Percentiles rank a stretch among this genome's conserved stretches.
Evolutionary conservation across 2,797 vertebrate genomes (phyloP).

Genomic region (Agapornis canus): DNA sequence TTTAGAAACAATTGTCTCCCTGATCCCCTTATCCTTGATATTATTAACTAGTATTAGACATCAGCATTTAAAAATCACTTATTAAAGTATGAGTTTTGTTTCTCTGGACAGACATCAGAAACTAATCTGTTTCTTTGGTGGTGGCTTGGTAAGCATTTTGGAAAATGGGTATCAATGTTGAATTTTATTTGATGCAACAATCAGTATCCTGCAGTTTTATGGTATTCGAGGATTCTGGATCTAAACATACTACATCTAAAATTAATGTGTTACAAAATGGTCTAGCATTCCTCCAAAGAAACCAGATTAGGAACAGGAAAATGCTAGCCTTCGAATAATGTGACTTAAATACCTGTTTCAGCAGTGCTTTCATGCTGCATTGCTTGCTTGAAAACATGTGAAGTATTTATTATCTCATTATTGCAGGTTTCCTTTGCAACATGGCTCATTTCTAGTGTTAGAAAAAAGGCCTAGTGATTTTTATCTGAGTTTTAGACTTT

Average conservation of each 20-base stretch:
- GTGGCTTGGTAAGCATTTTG: background rate
- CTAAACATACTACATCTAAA: slow-evolving; percentile 39
- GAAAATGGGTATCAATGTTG: background rate
- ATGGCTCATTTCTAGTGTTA: slow-evolving; percentile 69
- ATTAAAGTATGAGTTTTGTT: background rate
- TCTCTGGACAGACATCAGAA: background rate
- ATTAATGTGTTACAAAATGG: slow-evolving; percentile 45
- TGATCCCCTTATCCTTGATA: background rate
- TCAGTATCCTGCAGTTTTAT: background rate
- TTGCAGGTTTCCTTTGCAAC: slow-evolving; percentile 81
- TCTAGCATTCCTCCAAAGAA: slow-evolving; percentile 39
- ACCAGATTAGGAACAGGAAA: slow-evolving; percentile 55
- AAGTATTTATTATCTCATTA: slow-evolving; percentile 82
- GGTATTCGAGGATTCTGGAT: background rate
- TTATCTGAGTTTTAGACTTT: slow-evolving; percentile 78
- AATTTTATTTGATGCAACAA: background rate
- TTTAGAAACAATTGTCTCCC: background rate
- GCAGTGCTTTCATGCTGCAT: slow-evolving; percentile 17
- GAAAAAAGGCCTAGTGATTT: slow-evolving; percentile 71
- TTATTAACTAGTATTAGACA: background rate
- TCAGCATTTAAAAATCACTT: background rate
- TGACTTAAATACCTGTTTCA: slow-evolving; percentile 66
- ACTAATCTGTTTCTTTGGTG: background rate
- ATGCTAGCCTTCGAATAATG: slow-evolving; percentile 69
- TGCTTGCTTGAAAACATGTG: slow-evolving; percentile 72